Conservation (phyloP, 2,113 vertebrate species). For the Coptodon rendalli region DNA sequence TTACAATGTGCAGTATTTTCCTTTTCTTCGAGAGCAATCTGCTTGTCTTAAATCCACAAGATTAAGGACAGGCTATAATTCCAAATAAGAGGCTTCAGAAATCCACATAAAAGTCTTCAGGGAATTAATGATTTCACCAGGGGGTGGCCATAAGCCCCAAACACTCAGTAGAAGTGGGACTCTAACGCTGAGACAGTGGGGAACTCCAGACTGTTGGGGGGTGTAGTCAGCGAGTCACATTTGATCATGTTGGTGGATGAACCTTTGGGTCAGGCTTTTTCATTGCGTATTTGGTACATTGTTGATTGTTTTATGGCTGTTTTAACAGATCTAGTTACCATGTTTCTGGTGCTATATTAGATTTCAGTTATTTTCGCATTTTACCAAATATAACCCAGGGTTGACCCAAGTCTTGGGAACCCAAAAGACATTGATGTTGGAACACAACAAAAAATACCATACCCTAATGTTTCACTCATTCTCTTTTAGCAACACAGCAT, state of each 20-base stretch:
- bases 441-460: not conserved
- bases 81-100: constrained; percentile 52
- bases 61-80: constrained; percentile 51
- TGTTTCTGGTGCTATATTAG: not conserved
- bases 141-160: constrained; percentile 37
- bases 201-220: constrained; percentile 7
- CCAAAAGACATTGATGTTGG: not conserved
- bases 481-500: not conserved
- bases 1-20: not conserved
- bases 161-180: constrained; percentile 9
- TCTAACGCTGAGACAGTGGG: not conserved
- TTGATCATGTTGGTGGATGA: not conserved
- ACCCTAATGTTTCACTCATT: not conserved
- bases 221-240: constrained; percentile 21
- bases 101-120: constrained; percentile 41
- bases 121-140: constrained; percentile 34
- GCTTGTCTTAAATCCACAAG: constrained; percentile 41
- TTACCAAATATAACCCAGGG: not conserved
- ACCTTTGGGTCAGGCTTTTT: not conserved
- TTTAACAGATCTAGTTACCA: not conserved
- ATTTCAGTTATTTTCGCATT: not conserved
- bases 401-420: not conserved
- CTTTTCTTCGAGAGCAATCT: constrained; percentile 37
- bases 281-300: not conserved
- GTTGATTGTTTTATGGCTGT: not conserved